phyloP scores from a whole-genome alignment of 2,888 invertebrate genomes.

The Caenorhabditis wallacei region DNA sequence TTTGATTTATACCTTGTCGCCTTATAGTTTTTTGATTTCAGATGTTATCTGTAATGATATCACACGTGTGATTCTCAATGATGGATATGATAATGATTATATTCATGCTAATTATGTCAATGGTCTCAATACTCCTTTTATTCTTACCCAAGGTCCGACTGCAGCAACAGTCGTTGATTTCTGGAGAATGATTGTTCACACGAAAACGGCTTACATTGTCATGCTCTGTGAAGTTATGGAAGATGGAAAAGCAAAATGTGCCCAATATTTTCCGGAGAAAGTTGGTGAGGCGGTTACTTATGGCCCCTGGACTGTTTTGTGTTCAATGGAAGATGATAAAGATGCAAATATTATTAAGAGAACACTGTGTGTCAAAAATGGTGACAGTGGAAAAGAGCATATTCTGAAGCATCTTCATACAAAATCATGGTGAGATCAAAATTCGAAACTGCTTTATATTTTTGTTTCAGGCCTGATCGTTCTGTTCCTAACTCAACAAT shows the following conservation, averaged over 20 bases:
- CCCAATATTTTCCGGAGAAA: conserved; percentile 59
- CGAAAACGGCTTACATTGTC: conserved; percentile 49
- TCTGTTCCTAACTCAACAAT: conserved; percentile 53
- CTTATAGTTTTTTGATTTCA: too few relatives aligned
- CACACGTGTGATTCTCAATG: conserved; percentile 57
- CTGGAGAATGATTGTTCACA: conserved; percentile 65
- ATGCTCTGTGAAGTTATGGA: conserved; percentile 64
- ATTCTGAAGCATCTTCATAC: conserved; percentile 55
- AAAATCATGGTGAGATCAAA: conserved; percentile 36
- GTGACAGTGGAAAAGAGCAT: conserved; percentile 47
- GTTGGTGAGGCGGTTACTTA: conserved; percentile 30
- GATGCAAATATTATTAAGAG: conserved; percentile 52
- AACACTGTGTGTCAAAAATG: conserved; percentile 36
- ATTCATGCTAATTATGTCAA: conserved; percentile 66
- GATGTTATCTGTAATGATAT: conserved; percentile 64
- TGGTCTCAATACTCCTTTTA: conserved; percentile 53
- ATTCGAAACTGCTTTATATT: neutral
- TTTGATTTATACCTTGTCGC: conserved; percentile 23
- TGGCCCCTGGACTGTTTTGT: conserved; percentile 44
- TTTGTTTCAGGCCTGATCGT: conserved; percentile 55
- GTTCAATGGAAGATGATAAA: conserved; percentile 47
- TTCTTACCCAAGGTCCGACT: conserved; percentile 59
- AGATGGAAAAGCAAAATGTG: conserved; percentile 63
- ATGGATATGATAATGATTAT: conserved; percentile 60
- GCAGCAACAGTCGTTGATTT: conserved; percentile 50